Evolutionary conservation across 2,797 vertebrate species (phyloP).

Genomic region (Dendrocincla fuliginosa): DNA sequence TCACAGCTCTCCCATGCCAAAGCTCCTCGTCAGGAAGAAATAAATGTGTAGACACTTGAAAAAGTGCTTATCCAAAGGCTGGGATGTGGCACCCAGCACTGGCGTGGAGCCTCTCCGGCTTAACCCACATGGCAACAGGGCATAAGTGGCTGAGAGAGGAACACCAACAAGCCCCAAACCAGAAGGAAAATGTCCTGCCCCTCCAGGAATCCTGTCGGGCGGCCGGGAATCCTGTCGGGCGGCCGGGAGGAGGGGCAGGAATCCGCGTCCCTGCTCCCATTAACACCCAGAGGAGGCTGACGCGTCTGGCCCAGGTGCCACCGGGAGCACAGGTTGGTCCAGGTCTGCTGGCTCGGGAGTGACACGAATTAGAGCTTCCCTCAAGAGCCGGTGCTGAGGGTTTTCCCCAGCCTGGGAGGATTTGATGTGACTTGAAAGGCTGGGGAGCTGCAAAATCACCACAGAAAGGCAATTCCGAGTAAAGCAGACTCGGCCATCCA

Average conservation of each 20-base stretch:
- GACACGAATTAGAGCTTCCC: background rate
- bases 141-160: background rate
- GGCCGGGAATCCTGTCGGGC: background rate
- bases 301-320: background rate
- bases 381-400: rapidly evolving
- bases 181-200: background rate
- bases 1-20: background rate
- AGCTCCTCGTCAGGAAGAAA: background rate
- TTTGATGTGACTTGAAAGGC: background rate
- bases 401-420: background rate
- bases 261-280: background rate
- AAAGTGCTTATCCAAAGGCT: background rate
- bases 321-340: conserved; percentile 4
- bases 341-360: background rate
- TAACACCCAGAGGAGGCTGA: background rate
- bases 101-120: rapidly evolving
- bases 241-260: background rate
- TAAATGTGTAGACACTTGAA: background rate
- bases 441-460: background rate
- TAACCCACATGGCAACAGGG: background rate
- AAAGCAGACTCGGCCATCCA: background rate
- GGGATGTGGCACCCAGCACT: background rate
- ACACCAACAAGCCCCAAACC: background rate
- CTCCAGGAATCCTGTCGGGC: background rate
- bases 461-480: background rate